Percentiles rank a stretch among this genome's conserved stretches.
phyloP scores from a whole-genome alignment of 2,797 vertebrate species.

The Megalops cyprinoides region DNA sequence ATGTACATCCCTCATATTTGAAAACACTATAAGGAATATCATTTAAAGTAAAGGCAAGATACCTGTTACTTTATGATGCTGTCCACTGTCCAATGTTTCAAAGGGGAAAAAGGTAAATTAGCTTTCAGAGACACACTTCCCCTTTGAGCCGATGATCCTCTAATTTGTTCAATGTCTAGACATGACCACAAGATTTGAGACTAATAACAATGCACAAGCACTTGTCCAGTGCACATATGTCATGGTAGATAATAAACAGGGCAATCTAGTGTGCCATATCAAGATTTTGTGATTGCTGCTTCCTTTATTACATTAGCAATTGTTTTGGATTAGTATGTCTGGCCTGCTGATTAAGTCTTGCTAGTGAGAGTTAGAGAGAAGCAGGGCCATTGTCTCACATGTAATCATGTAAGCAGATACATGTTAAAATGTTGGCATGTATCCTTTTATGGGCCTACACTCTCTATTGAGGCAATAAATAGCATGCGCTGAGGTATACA shows the following conservation, averaged over 20 bases:
- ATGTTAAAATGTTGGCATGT: background rate
- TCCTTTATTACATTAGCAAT: constrained; percentile 8
- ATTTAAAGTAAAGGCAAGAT: background rate
- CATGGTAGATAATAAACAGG: background rate
- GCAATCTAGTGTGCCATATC: background rate
- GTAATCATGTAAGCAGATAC: background rate
- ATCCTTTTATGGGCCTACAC: background rate
- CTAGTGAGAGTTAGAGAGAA: background rate
- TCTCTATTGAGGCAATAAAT: background rate
- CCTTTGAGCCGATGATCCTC: background rate
- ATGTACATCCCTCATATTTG: too few relatives aligned
- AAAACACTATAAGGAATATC: background rate
- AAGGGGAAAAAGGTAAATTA: background rate
- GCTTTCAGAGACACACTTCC: background rate
- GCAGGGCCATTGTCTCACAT: background rate
- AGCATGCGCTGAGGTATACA: background rate
- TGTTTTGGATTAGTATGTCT: constrained; percentile 14
- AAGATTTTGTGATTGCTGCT: background rate
- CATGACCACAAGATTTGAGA: background rate
- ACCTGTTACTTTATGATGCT: background rate
- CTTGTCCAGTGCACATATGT: background rate
- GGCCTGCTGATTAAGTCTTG: background rate
- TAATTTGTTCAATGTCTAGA: constrained; percentile 17
- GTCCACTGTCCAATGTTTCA: background rate
- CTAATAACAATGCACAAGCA: background rate